Percentiles rank a stretch among this genome's conserved stretches.
These are phyloP conservation scores for Craseonycteris thonglongyai DNA, from an alignment of 2,113 vertebrate species.

Conservation along the genomic window DNA sequence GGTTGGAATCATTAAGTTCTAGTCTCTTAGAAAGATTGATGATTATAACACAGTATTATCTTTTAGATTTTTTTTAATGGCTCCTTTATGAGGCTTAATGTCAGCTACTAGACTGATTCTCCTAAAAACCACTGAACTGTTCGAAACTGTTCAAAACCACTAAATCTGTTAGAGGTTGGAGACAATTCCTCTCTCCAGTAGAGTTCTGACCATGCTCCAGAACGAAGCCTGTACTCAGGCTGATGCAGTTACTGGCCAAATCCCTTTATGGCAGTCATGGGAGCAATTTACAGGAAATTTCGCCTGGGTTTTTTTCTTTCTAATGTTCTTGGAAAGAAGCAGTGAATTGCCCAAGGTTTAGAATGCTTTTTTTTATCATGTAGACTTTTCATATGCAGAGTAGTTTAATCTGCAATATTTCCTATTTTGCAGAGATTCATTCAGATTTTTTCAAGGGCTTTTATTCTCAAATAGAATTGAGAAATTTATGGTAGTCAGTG, in stretches of 20 bases:
- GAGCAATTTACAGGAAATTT: background rate
- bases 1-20: background rate
- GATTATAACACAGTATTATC: background rate
- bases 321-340: background rate
- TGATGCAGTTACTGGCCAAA: background rate
- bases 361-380: background rate
- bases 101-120: background rate
- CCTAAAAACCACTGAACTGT: background rate
- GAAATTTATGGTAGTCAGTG: background rate
- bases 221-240: background rate
- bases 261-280: background rate
- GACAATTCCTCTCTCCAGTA: background rate
- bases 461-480: background rate
- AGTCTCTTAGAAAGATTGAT: background rate
- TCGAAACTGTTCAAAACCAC: background rate
- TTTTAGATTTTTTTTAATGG: background rate
- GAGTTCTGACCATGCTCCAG: background rate
- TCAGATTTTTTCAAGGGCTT: background rate
- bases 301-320: background rate
- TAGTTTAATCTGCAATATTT: background rate
- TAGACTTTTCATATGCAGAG: background rate
- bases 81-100: background rate
- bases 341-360: background rate
- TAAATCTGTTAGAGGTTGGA: background rate
- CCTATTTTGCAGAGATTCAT: background rate